A percentile compares a stretch with the other conserved stretches of the same genome.
These are phyloP conservation scores for Sylvilagus floridanus DNA, from an alignment of 2,797 vertebrate species.

Conservation along the genomic window DNA sequence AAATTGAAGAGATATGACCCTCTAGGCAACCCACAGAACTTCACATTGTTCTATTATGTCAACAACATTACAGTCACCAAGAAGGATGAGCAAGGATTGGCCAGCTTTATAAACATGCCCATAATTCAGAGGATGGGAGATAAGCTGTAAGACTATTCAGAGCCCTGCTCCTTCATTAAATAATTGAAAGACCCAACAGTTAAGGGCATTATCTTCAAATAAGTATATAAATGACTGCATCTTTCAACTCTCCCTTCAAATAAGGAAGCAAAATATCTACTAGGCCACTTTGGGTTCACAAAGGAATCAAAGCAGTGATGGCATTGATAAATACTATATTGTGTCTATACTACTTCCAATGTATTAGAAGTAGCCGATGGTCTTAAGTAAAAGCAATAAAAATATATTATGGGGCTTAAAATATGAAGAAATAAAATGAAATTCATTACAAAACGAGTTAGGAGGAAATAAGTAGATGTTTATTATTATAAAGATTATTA, in stretches of 20 bases:
- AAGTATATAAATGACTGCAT: not conserved
- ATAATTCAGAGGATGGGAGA: not conserved
- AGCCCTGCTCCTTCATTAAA: not conserved
- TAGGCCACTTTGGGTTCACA: not conserved
- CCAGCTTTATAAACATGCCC: not conserved
- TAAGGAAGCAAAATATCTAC: not conserved
- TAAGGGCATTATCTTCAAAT: not conserved
- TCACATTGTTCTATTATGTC: not conserved
- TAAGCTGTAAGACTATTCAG: not conserved
- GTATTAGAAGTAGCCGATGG: not conserved
- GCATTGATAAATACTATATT: not conserved
- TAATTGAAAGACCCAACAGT: not conserved
- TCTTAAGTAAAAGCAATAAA: not conserved
- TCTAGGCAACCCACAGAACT: not conserved
- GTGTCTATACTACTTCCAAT: not conserved
- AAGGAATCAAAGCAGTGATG: not conserved
- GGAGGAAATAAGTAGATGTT: not conserved
- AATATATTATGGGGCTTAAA: not conserved
- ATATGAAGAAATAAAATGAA: not conserved
- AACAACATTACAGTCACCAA: not conserved
- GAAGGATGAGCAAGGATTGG: not conserved
- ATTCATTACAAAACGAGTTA: not conserved
- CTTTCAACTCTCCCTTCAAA: not conserved
- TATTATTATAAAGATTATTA: not conserved
- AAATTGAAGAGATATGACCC: not conserved